Conservation (phyloP, 2,888 invertebrate genomes). For the Aproaerema taeniolella region DNA sequence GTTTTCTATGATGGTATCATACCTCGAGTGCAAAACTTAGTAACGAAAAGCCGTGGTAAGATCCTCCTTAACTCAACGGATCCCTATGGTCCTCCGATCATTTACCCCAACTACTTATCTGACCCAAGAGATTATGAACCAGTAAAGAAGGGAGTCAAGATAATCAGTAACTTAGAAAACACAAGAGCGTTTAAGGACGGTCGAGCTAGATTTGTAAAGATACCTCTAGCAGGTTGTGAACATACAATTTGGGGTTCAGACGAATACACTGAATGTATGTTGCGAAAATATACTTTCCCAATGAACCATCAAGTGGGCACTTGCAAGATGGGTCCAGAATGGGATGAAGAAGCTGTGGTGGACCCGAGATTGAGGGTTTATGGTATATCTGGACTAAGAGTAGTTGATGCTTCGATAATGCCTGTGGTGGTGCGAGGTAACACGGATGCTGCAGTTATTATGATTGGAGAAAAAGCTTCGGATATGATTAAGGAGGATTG, state of each 20-base stretch:
- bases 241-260: slow-evolving; percentile 76
- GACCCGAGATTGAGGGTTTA: slow-evolving; percentile 81
- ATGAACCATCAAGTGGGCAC: slow-evolving; percentile 65
- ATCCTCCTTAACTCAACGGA: slow-evolving; percentile 79
- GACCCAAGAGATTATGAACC: slow-evolving; percentile 77
- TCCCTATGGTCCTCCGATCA: slow-evolving; percentile 82
- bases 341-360: slow-evolving; percentile 80
- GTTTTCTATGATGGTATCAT: slow-evolving; percentile 78
- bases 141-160: slow-evolving; percentile 77
- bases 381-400: slow-evolving; percentile 77
- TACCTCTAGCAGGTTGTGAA: slow-evolving; percentile 75
- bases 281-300: slow-evolving; percentile 71
- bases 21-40: slow-evolving; percentile 71
- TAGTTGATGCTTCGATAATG: slow-evolving; percentile 89
- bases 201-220: slow-evolving; percentile 72
- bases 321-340: slow-evolving; percentile 72
- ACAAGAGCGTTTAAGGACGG: slow-evolving; percentile 74
- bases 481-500: slow-evolving; percentile 40
- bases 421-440: slow-evolving; percentile 86
- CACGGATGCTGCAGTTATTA: slow-evolving; percentile 87
- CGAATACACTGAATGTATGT: slow-evolving; percentile 80
- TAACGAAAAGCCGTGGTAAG: slow-evolving; percentile 79
- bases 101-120: slow-evolving; percentile 81
- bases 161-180: slow-evolving; percentile 71
- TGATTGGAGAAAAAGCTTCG: slow-evolving; percentile 82